Base-by-base conservation (phyloP, 2,888 invertebrate species). In the Meloe dianella region DNA sequence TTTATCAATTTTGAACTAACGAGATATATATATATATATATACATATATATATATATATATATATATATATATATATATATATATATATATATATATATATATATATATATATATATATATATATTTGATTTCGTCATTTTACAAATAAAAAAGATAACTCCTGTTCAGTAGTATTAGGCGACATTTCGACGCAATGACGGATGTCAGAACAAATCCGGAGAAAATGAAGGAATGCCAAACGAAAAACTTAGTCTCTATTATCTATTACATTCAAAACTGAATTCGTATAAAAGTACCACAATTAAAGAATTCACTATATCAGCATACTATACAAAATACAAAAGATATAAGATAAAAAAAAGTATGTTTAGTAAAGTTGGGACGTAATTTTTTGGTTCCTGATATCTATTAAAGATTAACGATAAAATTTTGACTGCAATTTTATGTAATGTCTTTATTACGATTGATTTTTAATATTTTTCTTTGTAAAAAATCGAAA, bases 101-200 rank as follows among this genome's bases (percentile, higher is more conserved):
- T 35, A 17, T 41, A 32, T 1, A 7, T 32, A 17, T 41, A 32
- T 1, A 7, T 32, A 4, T 27, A 27, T 27, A 27, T 27, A 4
- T 35, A 35, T 12, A 35, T 35, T 4, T 12, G 5, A 10, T 12
- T 35, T 1, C 7, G 47, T 51, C 20, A 22, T 20, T 2, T 51
- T 51, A 10, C 2, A 22, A 51, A 51, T 51, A 22, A 5, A 1
- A 41, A 47, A 47, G 20, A 20, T 47, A n/a, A 12, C 38, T 38
- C 63, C 56, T 67, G 61, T 64, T 64, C 63, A 63, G 65, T 65
- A 65, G 62, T 65, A 29, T 38, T 59, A 27, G 68, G 65, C 68
- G 68, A 65, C 68, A 68, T 68, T 60, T 63, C 65, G 61, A 64
- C 54, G 54, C 54, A 54, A 24, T 54, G 54, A 54, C 22, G 22